Evolutionary conservation across 2,888 invertebrate genomes (phyloP).

Genomic region (Neoascia interrupta): DNA sequence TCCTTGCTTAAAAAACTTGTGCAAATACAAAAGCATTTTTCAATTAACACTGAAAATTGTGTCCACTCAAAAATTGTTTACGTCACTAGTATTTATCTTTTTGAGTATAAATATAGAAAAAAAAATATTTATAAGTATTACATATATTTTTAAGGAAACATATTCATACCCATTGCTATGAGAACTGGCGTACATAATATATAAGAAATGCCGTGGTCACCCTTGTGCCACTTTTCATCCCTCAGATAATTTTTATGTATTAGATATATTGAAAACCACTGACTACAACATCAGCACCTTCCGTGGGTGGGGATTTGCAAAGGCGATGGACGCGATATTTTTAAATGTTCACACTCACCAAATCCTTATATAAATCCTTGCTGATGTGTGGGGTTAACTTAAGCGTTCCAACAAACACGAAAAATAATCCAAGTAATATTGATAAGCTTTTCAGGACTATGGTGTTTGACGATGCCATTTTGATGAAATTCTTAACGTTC

Average conservation of each 20-base stretch:
- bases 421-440: slow-evolving; percentile 94
- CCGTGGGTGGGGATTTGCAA: no score
- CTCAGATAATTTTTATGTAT: neutral
- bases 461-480: slow-evolving; percentile 81
- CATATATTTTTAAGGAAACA: neutral
- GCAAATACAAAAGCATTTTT: no score
- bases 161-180: no score
- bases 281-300: no score
- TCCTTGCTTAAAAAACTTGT: no score
- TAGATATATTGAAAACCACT: neutral
- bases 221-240: slow-evolving; percentile 10
- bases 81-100: slow-evolving; percentile 4
- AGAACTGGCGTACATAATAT: no score
- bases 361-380: slow-evolving; percentile 96
- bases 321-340: no score
- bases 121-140: slow-evolving; percentile 31
- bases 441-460: slow-evolving; percentile 95
- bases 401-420: slow-evolving; percentile 95
- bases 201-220: no score
- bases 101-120: slow-evolving; percentile 49
- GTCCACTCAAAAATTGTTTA: slow-evolving; percentile 6
- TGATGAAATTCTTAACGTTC: slow-evolving; percentile 64
- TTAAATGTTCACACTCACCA: no score
- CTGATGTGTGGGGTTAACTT: slow-evolving; percentile 95
- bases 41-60: slow-evolving; percentile 1